A percentile compares a stretch with the other conserved stretches of the same genome.
These are phyloP conservation scores for Noctua fimbriata DNA, from an alignment of 2,888 invertebrate genomes.

Conservation along the genomic window DNA sequence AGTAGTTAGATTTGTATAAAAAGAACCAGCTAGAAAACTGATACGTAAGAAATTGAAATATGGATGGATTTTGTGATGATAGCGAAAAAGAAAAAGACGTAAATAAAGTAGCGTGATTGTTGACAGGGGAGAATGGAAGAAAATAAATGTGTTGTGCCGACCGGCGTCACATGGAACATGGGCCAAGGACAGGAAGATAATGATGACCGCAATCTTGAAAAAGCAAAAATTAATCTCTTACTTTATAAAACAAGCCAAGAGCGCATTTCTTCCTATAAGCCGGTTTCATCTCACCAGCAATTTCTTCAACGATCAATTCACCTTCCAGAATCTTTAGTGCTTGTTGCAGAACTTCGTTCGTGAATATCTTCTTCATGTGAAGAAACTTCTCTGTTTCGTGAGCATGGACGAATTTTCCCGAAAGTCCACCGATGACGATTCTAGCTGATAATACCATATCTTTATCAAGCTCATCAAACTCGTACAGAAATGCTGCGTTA, in stretches of 20 bases:
- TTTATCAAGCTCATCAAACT: conserved; percentile 80
- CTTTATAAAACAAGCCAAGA: conserved; percentile 92
- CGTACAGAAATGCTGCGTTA: conserved; percentile 93
- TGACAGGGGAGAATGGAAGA: neutral
- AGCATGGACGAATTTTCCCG: conserved; percentile 90
- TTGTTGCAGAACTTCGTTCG: conserved; percentile 85
- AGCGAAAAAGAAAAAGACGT: neutral
- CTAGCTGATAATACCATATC: conserved; percentile 83
- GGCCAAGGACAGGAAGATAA: neutral
- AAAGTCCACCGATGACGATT: conserved; percentile 91
- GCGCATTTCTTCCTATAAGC: conserved; percentile 91
- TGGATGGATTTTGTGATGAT: neutral
- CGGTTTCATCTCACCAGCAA: conserved; percentile 90
- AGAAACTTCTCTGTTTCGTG: conserved; percentile 89
- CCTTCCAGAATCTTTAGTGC: conserved; percentile 89
- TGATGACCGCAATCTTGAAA: neutral
- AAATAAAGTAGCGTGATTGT: too few species aligned
- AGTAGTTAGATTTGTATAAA: neutral
- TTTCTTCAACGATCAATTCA: conserved; percentile 85
- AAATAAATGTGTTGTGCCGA: neutral
- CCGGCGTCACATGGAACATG: neutral
- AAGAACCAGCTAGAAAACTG: neutral
- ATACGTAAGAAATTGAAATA: neutral
- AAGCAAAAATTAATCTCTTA: conserved; percentile 68
- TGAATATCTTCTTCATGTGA: conserved; percentile 79